Conservation (phyloP, 2,888 invertebrate species). For the Cyaniris semiargus region DNA sequence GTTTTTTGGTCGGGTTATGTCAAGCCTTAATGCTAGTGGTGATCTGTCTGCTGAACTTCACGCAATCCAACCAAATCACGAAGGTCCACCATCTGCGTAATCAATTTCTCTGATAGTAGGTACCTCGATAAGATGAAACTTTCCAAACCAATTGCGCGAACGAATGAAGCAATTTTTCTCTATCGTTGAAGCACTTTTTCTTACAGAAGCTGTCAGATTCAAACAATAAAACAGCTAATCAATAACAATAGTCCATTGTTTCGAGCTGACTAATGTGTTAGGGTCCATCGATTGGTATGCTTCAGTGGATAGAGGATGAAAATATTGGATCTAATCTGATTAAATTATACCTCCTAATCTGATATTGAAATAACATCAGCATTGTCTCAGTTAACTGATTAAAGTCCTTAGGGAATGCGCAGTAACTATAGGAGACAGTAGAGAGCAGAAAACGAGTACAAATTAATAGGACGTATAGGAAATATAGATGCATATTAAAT, state of each 20-base stretch:
- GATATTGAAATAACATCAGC: background rate
- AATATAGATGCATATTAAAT: too few relatives aligned
- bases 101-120: background rate
- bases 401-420: background rate
- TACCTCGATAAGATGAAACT: background rate
- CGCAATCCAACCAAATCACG: too few relatives aligned
- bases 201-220: slow-evolving; percentile 22
- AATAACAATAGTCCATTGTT: slow-evolving; percentile 34
- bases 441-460: background rate
- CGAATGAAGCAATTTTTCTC: slow-evolving; percentile 14
- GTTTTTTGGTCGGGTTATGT: too few relatives aligned
- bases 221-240: slow-evolving; percentile 31
- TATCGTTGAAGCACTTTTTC: background rate
- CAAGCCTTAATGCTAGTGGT: too few relatives aligned
- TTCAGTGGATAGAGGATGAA: slow-evolving; percentile 28
- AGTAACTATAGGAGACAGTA: background rate
- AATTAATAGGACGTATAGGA: background rate
- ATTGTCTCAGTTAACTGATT: background rate
- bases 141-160: background rate
- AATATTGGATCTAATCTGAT: slow-evolving; percentile 14
- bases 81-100: background rate
- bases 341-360: slow-evolving; percentile 1
- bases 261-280: slow-evolving; percentile 24
- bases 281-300: slow-evolving; percentile 31
- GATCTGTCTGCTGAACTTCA: too few relatives aligned